These are phyloP conservation scores for Montipora capitata DNA, from an alignment of 92 coral and sea anemone genomes.

Conservation along the genomic window DNA sequence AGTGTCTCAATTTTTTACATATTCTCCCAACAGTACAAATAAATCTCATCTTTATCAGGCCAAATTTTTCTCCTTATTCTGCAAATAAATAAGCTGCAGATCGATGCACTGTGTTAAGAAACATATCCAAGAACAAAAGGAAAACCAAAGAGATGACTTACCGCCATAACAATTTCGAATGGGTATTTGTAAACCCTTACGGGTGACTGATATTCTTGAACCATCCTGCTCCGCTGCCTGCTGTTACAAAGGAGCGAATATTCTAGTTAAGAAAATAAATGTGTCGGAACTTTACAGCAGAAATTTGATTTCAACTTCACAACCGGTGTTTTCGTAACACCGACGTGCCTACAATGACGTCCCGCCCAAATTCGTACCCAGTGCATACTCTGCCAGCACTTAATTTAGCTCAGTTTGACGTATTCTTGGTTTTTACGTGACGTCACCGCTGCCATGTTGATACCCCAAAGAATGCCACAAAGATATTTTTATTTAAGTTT, in stretches of 20 bases:
- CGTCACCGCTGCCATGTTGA: no score
- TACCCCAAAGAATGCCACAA: no score
- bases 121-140: not conserved
- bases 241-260: not conserved
- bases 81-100: not conserved
- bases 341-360: conserved; percentile 22
- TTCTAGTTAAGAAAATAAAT: not conserved
- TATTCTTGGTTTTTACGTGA: no score
- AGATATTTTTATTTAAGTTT: no score
- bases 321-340: conserved; percentile 35
- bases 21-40: not conserved
- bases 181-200: conserved; percentile 99
- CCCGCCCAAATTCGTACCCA: not conserved
- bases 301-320: conserved; percentile 3
- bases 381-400: not conserved
- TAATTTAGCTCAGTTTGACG: no score
- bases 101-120: not conserved
- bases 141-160: conserved; percentile 52
- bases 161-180: conserved; percentile 99
- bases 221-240: conserved; percentile 69
- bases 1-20: not conserved
- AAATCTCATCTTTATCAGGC: not conserved
- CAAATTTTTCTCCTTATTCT: not conserved
- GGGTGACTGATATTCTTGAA: conserved; percentile 99
- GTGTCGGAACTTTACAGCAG: not conserved